These are phyloP conservation scores for Misgurnus mizolepis DNA, from an alignment of 2,113 vertebrate species.

Conservation along the genomic window DNA sequence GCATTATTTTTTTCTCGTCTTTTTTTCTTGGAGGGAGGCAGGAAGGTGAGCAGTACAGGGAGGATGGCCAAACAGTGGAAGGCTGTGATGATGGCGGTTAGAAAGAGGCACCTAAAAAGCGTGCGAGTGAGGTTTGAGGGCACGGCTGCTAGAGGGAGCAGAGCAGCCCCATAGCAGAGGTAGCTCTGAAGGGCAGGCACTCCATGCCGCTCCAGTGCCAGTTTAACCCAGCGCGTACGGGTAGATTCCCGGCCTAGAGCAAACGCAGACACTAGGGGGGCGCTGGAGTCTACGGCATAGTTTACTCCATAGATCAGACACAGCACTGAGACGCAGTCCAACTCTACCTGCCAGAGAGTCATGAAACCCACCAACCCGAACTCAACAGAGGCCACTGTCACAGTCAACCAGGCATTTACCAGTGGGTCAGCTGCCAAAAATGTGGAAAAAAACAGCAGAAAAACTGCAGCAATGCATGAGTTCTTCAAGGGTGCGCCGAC, in stretches of 20 bases:
- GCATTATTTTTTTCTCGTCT: slow-evolving; percentile 82
- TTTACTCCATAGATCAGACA: slow-evolving; percentile 97
- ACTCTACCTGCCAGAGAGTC: slow-evolving; percentile 96
- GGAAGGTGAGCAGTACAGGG: slow-evolving; percentile 97
- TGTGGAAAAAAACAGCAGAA: slow-evolving; percentile 94
- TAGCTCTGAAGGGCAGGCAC: slow-evolving; percentile 96
- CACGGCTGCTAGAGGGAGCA: slow-evolving; percentile 91
- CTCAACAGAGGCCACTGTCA: slow-evolving; percentile 93
- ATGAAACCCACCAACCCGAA: slow-evolving; percentile 98
- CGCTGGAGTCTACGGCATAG: slow-evolving; percentile 93
- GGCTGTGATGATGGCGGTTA: slow-evolving; percentile 95
- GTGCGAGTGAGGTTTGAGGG: slow-evolving; percentile 98
- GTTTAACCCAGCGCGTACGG: slow-evolving; percentile 96
- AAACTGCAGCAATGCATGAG: slow-evolving; percentile 96
- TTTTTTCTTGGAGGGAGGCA: slow-evolving; percentile 94
- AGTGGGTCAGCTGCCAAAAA: slow-evolving; percentile 92
- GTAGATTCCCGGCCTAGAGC: slow-evolving; percentile 92
- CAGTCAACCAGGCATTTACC: slow-evolving; percentile 93
- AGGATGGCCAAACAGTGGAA: slow-evolving; percentile 98
- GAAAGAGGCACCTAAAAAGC: slow-evolving; percentile 97
- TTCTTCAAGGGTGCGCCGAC: slow-evolving; percentile 95
- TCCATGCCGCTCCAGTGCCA: slow-evolving; percentile 93
- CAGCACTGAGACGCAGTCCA: slow-evolving; percentile 96
- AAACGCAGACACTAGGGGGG: slow-evolving; percentile 94
- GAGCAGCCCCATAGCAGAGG: slow-evolving; percentile 91